phyloP scores from a whole-genome alignment of 2,113 vertebrate species.

The Pedionomus torquatus region DNA sequence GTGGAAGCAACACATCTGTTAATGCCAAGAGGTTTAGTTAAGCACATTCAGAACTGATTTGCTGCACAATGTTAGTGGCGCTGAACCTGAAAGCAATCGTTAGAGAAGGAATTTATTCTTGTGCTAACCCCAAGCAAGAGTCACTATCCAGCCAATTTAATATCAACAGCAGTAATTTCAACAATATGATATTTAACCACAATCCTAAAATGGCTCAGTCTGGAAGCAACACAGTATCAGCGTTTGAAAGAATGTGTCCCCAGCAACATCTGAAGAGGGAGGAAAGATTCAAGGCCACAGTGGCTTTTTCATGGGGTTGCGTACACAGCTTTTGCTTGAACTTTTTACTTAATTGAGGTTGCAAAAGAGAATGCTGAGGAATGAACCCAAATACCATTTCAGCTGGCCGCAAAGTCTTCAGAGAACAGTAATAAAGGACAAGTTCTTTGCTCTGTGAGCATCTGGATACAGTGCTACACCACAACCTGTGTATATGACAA shows the following conservation, averaged over 20 bases:
- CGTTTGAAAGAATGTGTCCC: neutral
- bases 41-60: conserved; percentile 67
- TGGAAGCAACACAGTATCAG: neutral
- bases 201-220: conserved; percentile 48
- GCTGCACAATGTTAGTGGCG: conserved; percentile 49
- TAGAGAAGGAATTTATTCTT: conserved; percentile 64
- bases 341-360: conserved; percentile 18
- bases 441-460: accelerated
- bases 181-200: conserved; percentile 67
- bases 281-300: conserved; percentile 15
- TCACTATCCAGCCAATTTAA: conserved; percentile 64
- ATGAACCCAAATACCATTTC: neutral
- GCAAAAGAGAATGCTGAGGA: conserved; percentile 27
- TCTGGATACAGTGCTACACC: neutral
- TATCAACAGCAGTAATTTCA: conserved; percentile 69
- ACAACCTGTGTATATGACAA: neutral
- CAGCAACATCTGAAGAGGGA: conserved; percentile 13
- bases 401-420: neutral
- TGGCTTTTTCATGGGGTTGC: neutral
- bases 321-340: neutral
- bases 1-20: conserved; percentile 61
- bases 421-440: neutral
- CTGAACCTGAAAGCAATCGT: conserved; percentile 65
- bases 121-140: conserved; percentile 65
- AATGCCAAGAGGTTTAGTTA: conserved; percentile 61